These are phyloP conservation scores for Brevimyrus niger DNA, from an alignment of 2,113 vertebrate genomes.

Conservation along the genomic window DNA sequence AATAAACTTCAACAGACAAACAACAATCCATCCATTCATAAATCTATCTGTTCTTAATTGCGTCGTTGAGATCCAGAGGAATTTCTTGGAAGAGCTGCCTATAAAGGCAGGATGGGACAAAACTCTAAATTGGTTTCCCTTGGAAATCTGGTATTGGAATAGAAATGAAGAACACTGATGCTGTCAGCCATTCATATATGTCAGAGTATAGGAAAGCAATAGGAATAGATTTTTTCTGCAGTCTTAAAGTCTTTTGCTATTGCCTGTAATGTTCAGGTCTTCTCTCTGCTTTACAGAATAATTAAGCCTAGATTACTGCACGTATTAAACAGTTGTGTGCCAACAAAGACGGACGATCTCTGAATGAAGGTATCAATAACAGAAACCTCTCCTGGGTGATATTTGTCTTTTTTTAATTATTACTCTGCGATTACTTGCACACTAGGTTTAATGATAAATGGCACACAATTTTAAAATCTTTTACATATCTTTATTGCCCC, in stretches of 20 bases:
- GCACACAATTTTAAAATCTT: constrained; percentile 2
- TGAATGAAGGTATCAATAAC: not conserved
- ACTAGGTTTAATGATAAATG: not conserved
- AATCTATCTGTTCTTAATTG: not conserved
- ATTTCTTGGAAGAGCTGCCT: not conserved
- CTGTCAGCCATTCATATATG: not conserved
- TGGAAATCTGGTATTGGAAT: not conserved
- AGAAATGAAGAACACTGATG: not conserved
- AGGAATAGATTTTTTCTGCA: not conserved
- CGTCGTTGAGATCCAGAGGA: not conserved
- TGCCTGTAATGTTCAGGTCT: not conserved
- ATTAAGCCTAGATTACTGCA: not conserved
- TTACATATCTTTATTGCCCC: constrained; percentile 21
- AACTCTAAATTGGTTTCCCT: not conserved
- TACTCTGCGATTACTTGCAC: not conserved
- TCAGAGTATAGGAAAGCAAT: not conserved
- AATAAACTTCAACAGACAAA: not conserved
- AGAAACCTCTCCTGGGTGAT: not conserved
- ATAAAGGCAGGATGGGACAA: not conserved
- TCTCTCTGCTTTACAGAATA: not conserved
- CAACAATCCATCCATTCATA: not conserved
- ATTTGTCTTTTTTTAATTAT: constrained; percentile 18
- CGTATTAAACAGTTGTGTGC: not conserved
- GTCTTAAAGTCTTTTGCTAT: not conserved
- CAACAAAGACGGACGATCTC: not conserved